Percentiles rank a stretch among this genome's conserved stretches.
These are phyloP conservation scores for Caenorhabditis tropicalis DNA, from an alignment of 1,140 invertebrate species.

Conservation along the genomic window DNA sequence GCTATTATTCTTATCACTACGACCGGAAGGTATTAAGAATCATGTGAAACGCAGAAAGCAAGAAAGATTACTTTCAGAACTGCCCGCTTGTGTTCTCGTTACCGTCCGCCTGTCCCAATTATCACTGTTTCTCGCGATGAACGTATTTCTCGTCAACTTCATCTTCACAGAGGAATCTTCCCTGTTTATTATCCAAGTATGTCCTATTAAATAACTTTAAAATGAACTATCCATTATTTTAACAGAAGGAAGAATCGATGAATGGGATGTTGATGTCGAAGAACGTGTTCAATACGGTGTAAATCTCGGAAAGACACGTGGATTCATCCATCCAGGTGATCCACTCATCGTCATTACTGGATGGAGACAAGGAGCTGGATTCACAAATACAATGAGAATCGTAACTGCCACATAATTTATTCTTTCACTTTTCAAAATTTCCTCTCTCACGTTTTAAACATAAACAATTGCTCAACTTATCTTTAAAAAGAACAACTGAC, in stretches of 20 bases:
- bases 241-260: constrained; percentile 76
- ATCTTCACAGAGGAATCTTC: constrained; percentile 90
- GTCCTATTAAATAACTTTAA: not conserved
- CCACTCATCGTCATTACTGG: constrained; percentile 92
- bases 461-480: not conserved
- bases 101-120: constrained; percentile 92
- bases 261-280: constrained; percentile 96
- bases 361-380: constrained; percentile 76
- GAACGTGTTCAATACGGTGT: constrained; percentile 86
- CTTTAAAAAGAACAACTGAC: constrained; percentile 16
- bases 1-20: constrained; percentile 92
- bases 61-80: constrained; percentile 32
- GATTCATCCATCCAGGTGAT: constrained; percentile 86
- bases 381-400: constrained; percentile 56
- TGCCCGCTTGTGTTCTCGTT: constrained; percentile 89
- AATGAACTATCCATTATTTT: not conserved
- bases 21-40: constrained; percentile 78
- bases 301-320: constrained; percentile 83
- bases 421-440: not conserved
- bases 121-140: constrained; percentile 89
- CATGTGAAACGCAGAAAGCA: not conserved
- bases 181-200: constrained; percentile 84
- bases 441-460: not conserved
- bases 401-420: constrained; percentile 13
- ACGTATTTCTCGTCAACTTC: constrained; percentile 88